Conservation (phyloP, 1,140 invertebrate species). For the Ruditapes philippinarum region DNA sequence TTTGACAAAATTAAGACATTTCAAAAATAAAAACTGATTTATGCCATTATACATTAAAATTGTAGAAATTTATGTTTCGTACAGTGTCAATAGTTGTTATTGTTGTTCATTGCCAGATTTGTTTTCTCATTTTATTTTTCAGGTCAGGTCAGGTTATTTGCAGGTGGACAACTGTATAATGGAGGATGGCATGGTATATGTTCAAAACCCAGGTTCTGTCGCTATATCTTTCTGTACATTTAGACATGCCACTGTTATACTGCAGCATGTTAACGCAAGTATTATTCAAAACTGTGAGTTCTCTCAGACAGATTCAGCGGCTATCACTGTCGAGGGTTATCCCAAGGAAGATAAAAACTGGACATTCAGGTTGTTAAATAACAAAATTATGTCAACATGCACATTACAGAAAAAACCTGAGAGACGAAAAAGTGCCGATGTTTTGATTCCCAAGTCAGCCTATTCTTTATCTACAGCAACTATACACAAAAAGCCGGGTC, state of each 20-base stretch:
- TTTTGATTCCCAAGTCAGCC: constrained; percentile 61
- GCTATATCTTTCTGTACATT: constrained; percentile 82
- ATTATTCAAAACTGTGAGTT: constrained; percentile 84
- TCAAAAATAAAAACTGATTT: no score
- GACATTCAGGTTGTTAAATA: constrained; percentile 75
- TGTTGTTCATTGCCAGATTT: no score
- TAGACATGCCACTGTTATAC: constrained; percentile 80
- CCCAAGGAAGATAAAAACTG: constrained; percentile 82
- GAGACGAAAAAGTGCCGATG: constrained; percentile 51
- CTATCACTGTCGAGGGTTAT: constrained; percentile 81
- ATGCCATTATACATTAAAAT: no score
- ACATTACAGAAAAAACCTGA: constrained; percentile 58
- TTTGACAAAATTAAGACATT: no score
- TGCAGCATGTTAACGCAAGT: constrained; percentile 80
- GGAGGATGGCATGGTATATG: constrained; percentile 82
- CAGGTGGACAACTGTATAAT: constrained; percentile 84
- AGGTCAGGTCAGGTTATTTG: constrained; percentile 80
- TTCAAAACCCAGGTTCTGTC: constrained; percentile 79
- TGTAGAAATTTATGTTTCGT: no score
- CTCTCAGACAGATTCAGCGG: constrained; percentile 80
- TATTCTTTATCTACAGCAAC: constrained; percentile 73
- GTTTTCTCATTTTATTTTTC: no score
- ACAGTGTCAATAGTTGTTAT: no score
- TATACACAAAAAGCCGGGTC: constrained; percentile 62
- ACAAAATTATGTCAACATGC: constrained; percentile 68